These are phyloP conservation scores for Heliothis peltigera DNA, from an alignment of 2,888 invertebrate genomes.

Conservation along the genomic window DNA sequence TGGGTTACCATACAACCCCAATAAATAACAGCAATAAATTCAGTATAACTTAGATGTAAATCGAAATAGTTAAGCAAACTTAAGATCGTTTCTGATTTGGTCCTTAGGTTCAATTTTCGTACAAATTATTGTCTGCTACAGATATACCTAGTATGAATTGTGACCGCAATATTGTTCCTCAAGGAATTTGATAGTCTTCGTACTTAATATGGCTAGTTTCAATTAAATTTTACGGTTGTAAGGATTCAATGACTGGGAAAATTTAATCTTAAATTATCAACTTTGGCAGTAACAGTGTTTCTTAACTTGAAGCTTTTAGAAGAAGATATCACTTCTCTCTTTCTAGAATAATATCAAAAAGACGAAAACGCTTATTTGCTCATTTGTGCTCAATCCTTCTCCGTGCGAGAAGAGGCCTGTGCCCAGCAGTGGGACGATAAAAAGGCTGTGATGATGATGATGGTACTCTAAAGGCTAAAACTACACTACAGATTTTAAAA, in stretches of 20 bases:
- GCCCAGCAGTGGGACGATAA: no score
- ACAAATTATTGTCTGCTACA: slow-evolving; percentile 5
- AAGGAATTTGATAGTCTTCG: slow-evolving; percentile 19
- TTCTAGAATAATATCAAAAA: no score
- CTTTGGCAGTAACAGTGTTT: no score
- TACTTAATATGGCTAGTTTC: slow-evolving; percentile 9
- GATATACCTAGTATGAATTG: slow-evolving; percentile 3
- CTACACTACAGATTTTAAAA: no score
- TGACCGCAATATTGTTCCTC: neutral
- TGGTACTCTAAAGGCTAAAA: no score
- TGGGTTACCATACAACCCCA: neutral
- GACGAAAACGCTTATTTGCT: no score
- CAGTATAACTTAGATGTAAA: slow-evolving; percentile 20
- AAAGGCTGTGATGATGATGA: no score
- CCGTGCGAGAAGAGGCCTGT: no score
- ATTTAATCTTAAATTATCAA: no score
- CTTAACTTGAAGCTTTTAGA: no score
- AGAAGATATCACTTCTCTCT: no score
- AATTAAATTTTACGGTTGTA: neutral
- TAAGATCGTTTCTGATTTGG: slow-evolving; percentile 24
- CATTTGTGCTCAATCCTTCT: no score
- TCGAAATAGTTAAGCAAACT: slow-evolving; percentile 32
- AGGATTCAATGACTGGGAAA: neutral
- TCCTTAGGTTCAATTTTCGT: neutral
- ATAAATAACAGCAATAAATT: neutral